phyloP scores from a whole-genome alignment of 92 coral and sea anemone genomes.

The Actinernus sp. region DNA sequence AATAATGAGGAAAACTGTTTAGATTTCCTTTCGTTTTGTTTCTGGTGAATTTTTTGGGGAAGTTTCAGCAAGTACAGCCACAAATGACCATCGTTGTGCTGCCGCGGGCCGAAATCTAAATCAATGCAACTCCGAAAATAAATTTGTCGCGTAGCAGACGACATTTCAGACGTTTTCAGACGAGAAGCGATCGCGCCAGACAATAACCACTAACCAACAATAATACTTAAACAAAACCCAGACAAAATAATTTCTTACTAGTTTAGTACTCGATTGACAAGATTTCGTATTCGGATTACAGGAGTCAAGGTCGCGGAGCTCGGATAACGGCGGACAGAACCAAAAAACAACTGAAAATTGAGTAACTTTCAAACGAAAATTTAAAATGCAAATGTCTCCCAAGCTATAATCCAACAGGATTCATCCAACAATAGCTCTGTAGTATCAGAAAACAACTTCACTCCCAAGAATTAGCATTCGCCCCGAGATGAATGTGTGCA shows the following conservation, averaged over 20 bases:
- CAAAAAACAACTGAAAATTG: not conserved
- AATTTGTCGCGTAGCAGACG: conserved; percentile 80
- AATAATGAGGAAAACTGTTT: too few species aligned
- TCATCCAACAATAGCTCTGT: conserved; percentile 76
- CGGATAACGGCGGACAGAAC: not conserved
- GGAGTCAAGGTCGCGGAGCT: conserved; percentile 38
- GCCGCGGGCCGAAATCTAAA: conserved; percentile 46
- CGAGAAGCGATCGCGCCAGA: conserved; percentile 91
- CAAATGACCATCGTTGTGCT: conserved; percentile 19
- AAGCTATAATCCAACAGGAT: conserved; percentile 40
- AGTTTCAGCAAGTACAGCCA: not conserved
- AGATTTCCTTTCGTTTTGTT: too few species aligned
- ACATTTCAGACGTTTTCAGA: conserved; percentile 93
- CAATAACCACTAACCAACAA: conserved; percentile 99
- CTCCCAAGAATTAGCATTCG: conserved; percentile 72
- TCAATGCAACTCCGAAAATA: conserved; percentile 70
- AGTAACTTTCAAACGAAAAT: conserved; percentile 35
- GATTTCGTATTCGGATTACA: conserved; percentile 60
- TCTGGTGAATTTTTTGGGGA: too few species aligned
- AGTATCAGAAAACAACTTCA: conserved; percentile 57
- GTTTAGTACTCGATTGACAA: conserved; percentile 49
- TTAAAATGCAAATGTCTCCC: conserved; percentile 72
- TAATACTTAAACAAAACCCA: conserved; percentile 99
- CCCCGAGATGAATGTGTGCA: not conserved
- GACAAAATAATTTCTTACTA: conserved; percentile 83